Evolutionary conservation across 2,797 vertebrate genomes (phyloP).

Genomic region (Danionella dracula): DNA sequence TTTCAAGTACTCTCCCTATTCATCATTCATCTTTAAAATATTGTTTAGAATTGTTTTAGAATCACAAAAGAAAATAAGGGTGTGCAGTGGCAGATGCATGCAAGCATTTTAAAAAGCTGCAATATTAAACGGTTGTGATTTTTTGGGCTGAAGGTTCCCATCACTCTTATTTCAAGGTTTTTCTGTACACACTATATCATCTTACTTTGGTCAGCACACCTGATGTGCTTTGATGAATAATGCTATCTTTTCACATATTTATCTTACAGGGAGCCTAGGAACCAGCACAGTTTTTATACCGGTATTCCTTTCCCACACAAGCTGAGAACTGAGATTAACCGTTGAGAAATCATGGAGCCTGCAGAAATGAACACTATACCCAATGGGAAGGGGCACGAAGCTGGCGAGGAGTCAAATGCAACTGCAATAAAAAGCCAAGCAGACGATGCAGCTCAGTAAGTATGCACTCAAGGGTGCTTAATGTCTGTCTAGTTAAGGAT

Average conservation of each 20-base stretch:
- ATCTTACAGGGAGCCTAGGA: not conserved
- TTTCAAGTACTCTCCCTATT: too few species aligned
- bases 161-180: too few species aligned
- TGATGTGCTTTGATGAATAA: not conserved
- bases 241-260: not conserved
- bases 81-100: too few species aligned
- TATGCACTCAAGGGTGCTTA: slow-evolving; percentile 1
- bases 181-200: too few species aligned
- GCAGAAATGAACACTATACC: slow-evolving; percentile 82
- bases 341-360: slow-evolving; percentile 58
- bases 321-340: not conserved
- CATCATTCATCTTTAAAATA: too few species aligned
- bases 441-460: slow-evolving; percentile 43
- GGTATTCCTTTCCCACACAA: not conserved
- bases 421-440: slow-evolving; percentile 40
- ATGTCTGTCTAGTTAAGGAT: slow-evolving; percentile 9
- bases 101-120: too few species aligned
- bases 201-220: not conserved
- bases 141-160: too few species aligned
- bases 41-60: too few species aligned
- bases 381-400: slow-evolving; percentile 81
- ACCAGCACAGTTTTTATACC: not conserved
- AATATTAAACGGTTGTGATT: too few species aligned
- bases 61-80: too few species aligned
- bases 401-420: slow-evolving; percentile 58